Conservation (phyloP, 2,797 vertebrate species). For the Lutjanus argentimaculatus region DNA sequence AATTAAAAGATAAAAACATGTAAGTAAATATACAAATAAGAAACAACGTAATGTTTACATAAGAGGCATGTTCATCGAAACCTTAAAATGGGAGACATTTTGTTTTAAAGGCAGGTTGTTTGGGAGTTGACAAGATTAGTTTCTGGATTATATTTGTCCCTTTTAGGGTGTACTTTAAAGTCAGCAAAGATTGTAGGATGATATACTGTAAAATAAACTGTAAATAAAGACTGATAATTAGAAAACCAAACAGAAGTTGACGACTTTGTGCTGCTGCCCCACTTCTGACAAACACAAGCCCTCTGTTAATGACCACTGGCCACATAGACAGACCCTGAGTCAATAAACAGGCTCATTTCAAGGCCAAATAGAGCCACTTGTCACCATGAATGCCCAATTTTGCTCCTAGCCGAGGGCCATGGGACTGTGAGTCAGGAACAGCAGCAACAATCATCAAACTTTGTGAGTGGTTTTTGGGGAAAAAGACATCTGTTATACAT, state of each 20-base stretch:
- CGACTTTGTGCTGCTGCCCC: slow-evolving; percentile 38
- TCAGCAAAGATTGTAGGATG: not conserved
- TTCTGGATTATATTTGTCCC: slow-evolving; percentile 17
- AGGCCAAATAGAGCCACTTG: slow-evolving; percentile 50
- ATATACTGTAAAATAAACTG: slow-evolving; percentile 29
- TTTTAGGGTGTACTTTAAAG: slow-evolving; percentile 15
- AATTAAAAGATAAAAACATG: slow-evolving; percentile 43
- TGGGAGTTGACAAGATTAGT: slow-evolving; percentile 34
- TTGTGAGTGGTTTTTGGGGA: slow-evolving; percentile 29
- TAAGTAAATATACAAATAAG: slow-evolving; percentile 2
- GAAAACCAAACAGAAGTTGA: slow-evolving; percentile 29
- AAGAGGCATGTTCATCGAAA: not conserved
- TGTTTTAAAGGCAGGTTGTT: slow-evolving; percentile 14
- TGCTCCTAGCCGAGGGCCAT: slow-evolving; percentile 11
- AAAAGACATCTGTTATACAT: slow-evolving; percentile 27
- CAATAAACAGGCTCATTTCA: slow-evolving; percentile 60
- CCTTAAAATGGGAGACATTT: slow-evolving; percentile 9
- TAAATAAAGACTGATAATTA: slow-evolving; percentile 46
- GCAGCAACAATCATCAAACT: slow-evolving; percentile 39
- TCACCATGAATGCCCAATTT: slow-evolving; percentile 55
- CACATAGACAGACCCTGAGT: slow-evolving; percentile 50
- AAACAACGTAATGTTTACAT: slow-evolving; percentile 3
- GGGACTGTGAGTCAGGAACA: slow-evolving; percentile 53
- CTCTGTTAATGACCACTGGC: slow-evolving; percentile 21
- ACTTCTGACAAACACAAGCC: slow-evolving; percentile 45